Conservation (phyloP, 2,113 vertebrate species). For the Oxyruncus cristatus region DNA sequence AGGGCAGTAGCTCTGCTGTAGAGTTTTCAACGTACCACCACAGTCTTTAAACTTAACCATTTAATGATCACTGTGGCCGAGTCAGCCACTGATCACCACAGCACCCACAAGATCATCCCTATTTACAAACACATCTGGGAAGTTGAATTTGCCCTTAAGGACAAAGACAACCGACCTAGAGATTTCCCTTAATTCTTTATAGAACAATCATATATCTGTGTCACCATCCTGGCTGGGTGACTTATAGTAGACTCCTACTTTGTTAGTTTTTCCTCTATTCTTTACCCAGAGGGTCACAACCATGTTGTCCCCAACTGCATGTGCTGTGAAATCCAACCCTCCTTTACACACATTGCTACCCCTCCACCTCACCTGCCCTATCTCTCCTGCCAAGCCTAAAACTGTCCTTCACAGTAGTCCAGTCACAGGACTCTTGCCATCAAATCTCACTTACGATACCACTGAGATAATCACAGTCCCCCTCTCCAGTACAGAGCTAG, state of each 20-base stretch:
- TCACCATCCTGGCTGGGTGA: neutral
- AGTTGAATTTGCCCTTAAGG: neutral
- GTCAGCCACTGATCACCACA: neutral
- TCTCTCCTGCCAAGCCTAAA: neutral
- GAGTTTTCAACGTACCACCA: neutral
- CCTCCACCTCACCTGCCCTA: neutral
- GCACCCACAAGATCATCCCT: neutral
- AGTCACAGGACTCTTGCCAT: neutral
- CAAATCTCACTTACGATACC: neutral
- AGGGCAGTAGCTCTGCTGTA: neutral
- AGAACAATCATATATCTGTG: neutral
- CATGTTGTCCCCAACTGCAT: neutral
- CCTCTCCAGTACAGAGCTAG: neutral
- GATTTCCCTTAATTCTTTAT: neutral
- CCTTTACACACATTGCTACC: neutral
- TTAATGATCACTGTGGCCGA: neutral
- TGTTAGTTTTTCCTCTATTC: neutral
- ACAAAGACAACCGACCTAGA: neutral
- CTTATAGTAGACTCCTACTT: neutral
- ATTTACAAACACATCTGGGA: neutral
- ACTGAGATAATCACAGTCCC: neutral
- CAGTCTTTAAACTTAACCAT: neutral
- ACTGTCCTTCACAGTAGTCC: neutral
- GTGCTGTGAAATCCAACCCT: neutral
- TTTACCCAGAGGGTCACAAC: neutral